Base-by-base conservation (phyloP, 2,888 invertebrate species). In the Agriopis aurantiaria region DNA sequence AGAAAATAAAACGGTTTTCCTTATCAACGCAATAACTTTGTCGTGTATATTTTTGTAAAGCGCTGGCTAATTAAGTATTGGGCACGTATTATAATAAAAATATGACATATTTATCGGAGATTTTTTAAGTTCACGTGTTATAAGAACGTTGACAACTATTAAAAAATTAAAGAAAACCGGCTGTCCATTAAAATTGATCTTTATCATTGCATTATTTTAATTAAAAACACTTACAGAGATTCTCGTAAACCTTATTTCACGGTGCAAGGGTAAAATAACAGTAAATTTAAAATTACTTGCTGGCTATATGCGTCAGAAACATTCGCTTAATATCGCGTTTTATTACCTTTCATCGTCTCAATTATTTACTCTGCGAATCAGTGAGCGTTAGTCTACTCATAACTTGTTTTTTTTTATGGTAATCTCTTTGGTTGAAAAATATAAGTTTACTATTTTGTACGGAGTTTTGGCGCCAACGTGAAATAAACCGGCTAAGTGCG, bases 241-340 rank as follows among this genome's bases (percentile, higher is more conserved):
- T 68, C 71, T 72, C 75, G 69, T 76, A 76, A 76, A 75, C 76
- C 76, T 73, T 65, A 64, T 75, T 76, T 55, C 43, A 59, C 60
- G 60, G 33, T 61, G 33, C 23, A 40, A 49, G 51, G 55, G 61
- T 57, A 57, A 51, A 49, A 58, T 52, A 65, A 48, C 65, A 43
- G 61, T 65, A 52, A 52, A 58, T 65, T 62, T 57, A 12, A 17
- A 58, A 62, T 62, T 69, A 57, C 23, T 56, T n/a, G 17, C 51
- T 12, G 17, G 17, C 55, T 45, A 14, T 64, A 45, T 56, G 33
- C 43, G 55, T 55, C 46, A 49, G 60, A 61, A 41, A 57, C 51
- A 65, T 61, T 52, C 55, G 49, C 49, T 59, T 64, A 53, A 63
- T 59, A 12, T 59, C 43, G 8, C 33, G 41, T 41, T 61, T 69